Base-by-base conservation (phyloP, 1,140 invertebrate species). In the Lerema accius region DNA sequence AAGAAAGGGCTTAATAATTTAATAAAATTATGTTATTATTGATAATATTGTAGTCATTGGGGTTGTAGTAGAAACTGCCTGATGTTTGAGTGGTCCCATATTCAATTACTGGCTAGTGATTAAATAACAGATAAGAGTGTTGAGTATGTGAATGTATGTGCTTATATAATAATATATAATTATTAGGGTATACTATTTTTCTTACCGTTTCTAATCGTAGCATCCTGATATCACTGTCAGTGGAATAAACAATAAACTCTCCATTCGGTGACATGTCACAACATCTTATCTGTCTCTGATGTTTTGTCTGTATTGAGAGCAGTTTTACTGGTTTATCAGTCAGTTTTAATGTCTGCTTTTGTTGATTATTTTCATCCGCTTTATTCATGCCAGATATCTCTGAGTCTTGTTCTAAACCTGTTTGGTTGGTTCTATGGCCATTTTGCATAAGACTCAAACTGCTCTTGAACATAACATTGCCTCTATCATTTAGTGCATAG, bases 211-310 rank as follows among this genome's bases (percentile, higher is more conserved):
- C 91, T 65, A 96, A 93, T 68, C 93, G 92, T 73, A 95, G 95
- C 23, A 97, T 84, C 59, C 94, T 92, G 11, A 96, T 73, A 35
- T 93, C 88, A 39, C 79, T 91, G 17, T 93, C 87, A 0, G 96
- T 96, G 0, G 95, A 95, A 80, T 96, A 96, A 7, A 94, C 93
- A 16, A 98, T 92, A 78, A 93, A 93, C 51, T 93, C 92, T 1
- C 94, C 94, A 76, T 94, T 92, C 0, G 92, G 91, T 5, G 95
- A 96, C 3, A 97, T 89, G 4, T 94, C 93, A 75, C 93, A 93
- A 74, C 94, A 95, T 4, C 93, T 76, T 13, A 97, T 94, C 13
- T 86, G 90, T 71, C 95, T 94, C 5, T 92, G 90, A 0, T 90
- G 83, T 76, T 94, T 94, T 4, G 93, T 92, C 51, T 92, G 89